Percentiles rank a stretch among this genome's conserved stretches.
phyloP scores from a whole-genome alignment of 2,888 invertebrate genomes.

The Eristalis arbustorum region DNA sequence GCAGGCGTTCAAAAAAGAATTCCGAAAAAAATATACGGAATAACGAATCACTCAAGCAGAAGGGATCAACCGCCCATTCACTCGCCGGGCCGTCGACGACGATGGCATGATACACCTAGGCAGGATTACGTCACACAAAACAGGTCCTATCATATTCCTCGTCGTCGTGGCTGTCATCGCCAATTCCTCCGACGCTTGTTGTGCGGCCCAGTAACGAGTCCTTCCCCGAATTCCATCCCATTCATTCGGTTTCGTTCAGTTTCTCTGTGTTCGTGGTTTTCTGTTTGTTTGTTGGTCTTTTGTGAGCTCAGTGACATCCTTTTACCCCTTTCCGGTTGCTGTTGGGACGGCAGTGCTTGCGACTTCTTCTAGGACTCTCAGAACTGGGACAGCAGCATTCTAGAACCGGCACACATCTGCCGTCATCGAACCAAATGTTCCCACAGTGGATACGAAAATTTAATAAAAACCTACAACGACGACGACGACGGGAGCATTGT shows the following conservation, averaged over 20 bases:
- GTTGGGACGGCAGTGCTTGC: not conserved
- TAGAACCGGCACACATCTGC: slow-evolving; percentile 26
- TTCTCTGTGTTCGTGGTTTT: not conserved
- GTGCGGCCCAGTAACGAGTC: not conserved
- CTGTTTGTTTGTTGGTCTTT: not conserved
- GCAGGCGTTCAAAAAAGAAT: not conserved
- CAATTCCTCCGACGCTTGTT: not conserved
- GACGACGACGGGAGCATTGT: not conserved
- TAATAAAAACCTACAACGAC: slow-evolving; percentile 22
- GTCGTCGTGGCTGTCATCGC: not conserved
- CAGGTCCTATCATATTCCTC: slow-evolving; percentile 1
- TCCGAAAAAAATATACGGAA: not conserved
- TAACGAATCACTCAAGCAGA: not conserved
- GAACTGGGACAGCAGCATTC: slow-evolving; percentile 25
- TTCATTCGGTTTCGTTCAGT: not conserved
- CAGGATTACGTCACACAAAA: slow-evolving; percentile 18
- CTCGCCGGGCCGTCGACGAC: not conserved
- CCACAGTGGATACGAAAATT: slow-evolving; percentile 35
- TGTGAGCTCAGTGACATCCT: slow-evolving; percentile 3
- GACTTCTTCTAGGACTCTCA: not conserved
- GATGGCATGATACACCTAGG: slow-evolving; percentile 47
- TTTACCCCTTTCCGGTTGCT: not conserved
- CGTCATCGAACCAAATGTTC: slow-evolving; percentile 24
- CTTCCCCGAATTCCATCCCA: not conserved
- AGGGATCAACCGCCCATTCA: slow-evolving; percentile 22